Evolutionary conservation across 2,888 invertebrate species (phyloP).

Genomic region (Temnothorax rugatulus): DNA sequence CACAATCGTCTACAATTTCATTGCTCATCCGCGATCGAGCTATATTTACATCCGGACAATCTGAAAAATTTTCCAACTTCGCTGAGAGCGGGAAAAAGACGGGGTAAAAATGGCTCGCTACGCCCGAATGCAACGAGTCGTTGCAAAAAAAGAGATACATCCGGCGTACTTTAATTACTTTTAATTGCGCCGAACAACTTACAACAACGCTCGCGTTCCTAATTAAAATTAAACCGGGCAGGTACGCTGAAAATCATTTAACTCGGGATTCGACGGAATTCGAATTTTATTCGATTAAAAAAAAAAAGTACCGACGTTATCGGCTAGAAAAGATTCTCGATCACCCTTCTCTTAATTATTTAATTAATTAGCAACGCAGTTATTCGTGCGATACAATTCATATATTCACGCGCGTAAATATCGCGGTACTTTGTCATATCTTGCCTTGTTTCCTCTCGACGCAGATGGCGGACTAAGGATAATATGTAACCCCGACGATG

Average conservation of each 20-base stretch:
- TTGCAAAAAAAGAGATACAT: not conserved
- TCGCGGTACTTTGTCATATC: not conserved
- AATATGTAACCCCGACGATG: conserved; percentile 3
- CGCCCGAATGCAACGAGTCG: not conserved
- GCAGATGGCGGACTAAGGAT: not conserved
- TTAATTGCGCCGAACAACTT: conserved; percentile 49
- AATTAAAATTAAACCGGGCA: conserved; percentile 40
- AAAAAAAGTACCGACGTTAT: not conserved
- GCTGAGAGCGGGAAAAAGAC: not conserved
- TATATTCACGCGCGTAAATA: not conserved
- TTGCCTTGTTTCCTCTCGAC: conserved; percentile 13
- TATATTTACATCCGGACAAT: conserved; percentile 39
- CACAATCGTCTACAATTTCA: conserved; percentile 59
- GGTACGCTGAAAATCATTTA: not conserved
- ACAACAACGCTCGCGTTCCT: conserved; percentile 27
- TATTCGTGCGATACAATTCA: not conserved
- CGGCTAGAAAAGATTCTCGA: not conserved
- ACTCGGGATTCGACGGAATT: not conserved
- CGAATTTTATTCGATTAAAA: not conserved
- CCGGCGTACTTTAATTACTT: conserved; percentile 47
- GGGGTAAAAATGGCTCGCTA: conserved; percentile 17
- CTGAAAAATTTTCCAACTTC: conserved; percentile 24
- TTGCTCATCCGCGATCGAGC: conserved; percentile 59
- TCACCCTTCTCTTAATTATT: not conserved
- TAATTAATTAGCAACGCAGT: conserved; percentile 5